phyloP scores from a whole-genome alignment of 2,113 vertebrate species.

The Leuciscus idus region DNA sequence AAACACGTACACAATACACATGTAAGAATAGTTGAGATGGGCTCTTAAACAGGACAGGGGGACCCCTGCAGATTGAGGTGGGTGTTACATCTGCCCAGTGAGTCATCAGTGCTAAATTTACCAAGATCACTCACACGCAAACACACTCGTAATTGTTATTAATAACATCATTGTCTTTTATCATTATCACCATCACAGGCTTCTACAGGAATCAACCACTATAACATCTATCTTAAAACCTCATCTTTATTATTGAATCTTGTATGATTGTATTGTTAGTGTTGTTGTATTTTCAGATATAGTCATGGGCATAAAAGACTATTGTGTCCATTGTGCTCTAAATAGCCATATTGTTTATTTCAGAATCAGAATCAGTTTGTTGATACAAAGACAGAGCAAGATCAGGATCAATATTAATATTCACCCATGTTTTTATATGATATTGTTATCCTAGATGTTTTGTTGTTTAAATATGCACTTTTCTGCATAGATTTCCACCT shows the following conservation, averaged over 20 bases:
- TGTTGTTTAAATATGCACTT: conserved; percentile 39
- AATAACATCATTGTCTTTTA: not conserved
- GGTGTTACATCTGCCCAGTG: conserved; percentile 9
- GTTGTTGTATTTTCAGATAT: too few relatives aligned
- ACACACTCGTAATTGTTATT: not conserved
- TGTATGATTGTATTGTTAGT: too few relatives aligned
- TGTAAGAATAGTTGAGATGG: conserved; percentile 32
- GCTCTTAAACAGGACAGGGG: not conserved
- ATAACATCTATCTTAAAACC: not conserved
- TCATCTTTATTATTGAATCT: too few relatives aligned
- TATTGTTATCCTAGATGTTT: conserved; percentile 37
- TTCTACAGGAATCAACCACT: not conserved
- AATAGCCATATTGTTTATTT: not conserved
- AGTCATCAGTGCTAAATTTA: conserved; percentile 33
- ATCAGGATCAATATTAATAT: conserved; percentile 1
- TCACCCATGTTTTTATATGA: conserved; percentile 8
- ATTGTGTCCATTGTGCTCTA: not conserved
- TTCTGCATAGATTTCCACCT: conserved; percentile 31
- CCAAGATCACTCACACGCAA: conserved; percentile 4
- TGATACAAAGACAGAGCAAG: not conserved
- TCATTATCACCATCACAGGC: conserved; percentile 1
- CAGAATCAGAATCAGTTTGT: not conserved
- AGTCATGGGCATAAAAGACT: too few relatives aligned
- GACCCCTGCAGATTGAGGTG: conserved; percentile 28
- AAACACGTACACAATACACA: not conserved